Evolutionary conservation across 2,888 invertebrate genomes (phyloP).

Genomic region (Steromphala cineraria): DNA sequence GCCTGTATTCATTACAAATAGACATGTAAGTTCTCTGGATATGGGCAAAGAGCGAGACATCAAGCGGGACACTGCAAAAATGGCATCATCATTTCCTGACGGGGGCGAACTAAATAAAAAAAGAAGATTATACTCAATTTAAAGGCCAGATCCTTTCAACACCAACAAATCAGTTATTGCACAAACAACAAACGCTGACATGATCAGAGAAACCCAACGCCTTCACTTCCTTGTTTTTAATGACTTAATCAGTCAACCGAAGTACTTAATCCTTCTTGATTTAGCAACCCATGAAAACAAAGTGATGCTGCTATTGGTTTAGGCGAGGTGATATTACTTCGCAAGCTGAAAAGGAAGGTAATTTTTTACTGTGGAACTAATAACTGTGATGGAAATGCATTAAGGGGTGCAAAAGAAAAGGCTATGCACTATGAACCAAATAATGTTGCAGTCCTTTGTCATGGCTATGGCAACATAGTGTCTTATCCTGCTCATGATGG

Average conservation of each 20-base stretch:
- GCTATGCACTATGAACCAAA: background rate
- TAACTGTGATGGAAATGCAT: background rate
- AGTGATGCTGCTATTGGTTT: slow-evolving; percentile 33
- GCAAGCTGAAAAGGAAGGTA: slow-evolving; percentile 9
- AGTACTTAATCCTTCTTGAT: slow-evolving; percentile 29
- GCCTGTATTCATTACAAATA: too few species aligned
- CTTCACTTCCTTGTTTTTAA: slow-evolving; percentile 26
- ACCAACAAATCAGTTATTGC: too few species aligned
- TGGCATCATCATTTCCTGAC: too few species aligned
- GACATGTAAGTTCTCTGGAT: too few species aligned
- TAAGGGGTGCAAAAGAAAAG: slow-evolving; percentile 7
- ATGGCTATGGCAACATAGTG: slow-evolving; percentile 38
- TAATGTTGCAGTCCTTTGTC: slow-evolving; percentile 27
- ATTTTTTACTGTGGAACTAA: slow-evolving; percentile 18
- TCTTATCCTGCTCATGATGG: slow-evolving; percentile 16
- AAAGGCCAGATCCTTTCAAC: too few species aligned
- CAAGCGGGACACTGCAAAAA: too few species aligned
- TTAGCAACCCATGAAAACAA: slow-evolving; percentile 33
- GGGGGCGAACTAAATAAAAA: too few species aligned
- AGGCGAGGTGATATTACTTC: slow-evolving; percentile 26
- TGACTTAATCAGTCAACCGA: slow-evolving; percentile 5
- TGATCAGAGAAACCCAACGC: slow-evolving; percentile 28
- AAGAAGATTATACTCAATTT: too few species aligned
- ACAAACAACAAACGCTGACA: background rate
- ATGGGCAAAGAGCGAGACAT: too few species aligned